Evolutionary conservation across 2,888 invertebrate species (phyloP), one percentile per base, ranked within the genome.

Genomic region (Gymnoscelis rufifasciata): DNA sequence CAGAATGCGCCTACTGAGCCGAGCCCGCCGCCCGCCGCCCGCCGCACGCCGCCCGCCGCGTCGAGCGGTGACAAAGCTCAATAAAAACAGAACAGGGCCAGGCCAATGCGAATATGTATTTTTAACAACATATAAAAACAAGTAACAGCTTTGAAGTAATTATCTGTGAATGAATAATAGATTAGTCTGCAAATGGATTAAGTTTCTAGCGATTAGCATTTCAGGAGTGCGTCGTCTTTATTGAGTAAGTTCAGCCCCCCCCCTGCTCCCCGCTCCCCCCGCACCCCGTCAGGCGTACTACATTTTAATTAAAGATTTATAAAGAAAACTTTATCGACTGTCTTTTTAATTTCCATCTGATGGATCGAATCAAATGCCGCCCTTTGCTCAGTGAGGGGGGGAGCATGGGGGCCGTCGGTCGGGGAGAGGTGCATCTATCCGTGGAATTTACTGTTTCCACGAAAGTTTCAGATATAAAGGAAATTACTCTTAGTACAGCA

Each of bases 301-400:
- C 39, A 31, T 43, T 51, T 52, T 56, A 54, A 58, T 54, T 49
- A 52, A 52, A 44, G 40, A 43, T 47, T 37, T 52, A 39, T 43
- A 51, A 45, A 41, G 39, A 56, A 52, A 46, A n/a, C 23, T 45
- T 41, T 42, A 48, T 44, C 42, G 51, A 47, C 48, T 56, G 53
- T 55, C 47, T 57, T 63, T 64, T 66, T 63, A 56, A 59, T 57
- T 56, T 62, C 47, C 56, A 51, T 48, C 40, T 46, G 52, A 55
- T 54, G 51, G 51, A 54, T 49, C 59, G 56, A 43, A 60, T 61
- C 52, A 60, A 56, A 57, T 54, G 55, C 49, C 39, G 51, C 54
- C 47, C 51, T n/a, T 55, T 53, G 52, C 42, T 54, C 41, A 38
- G 46, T 35, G 33, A 3, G 15, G 10, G 10, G 10, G 23, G 13